Conservation (phyloP, 2,113 vertebrate species). For the Scatophagus argus region DNA sequence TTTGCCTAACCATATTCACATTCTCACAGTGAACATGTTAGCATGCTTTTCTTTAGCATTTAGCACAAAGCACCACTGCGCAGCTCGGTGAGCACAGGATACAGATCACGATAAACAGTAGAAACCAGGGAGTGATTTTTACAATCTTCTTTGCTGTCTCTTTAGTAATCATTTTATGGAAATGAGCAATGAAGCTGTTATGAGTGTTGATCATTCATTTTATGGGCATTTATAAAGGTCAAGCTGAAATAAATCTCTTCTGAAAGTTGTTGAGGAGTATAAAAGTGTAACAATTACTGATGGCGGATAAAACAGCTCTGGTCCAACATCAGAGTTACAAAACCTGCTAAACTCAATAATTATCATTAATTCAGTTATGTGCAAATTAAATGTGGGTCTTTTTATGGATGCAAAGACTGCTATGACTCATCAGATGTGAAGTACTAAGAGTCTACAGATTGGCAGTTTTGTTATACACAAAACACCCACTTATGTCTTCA, state of each 20-base stretch:
- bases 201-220: slow-evolving; percentile 37
- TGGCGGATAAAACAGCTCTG: neutral
- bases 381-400: slow-evolving; percentile 32
- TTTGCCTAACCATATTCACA: neutral
- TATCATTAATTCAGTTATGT: slow-evolving; percentile 11
- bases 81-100: too few relatives aligned
- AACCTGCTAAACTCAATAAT: slow-evolving; percentile 16
- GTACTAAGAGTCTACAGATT: slow-evolving; percentile 4
- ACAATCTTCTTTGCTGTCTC: neutral
- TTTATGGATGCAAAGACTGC: neutral
- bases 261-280: slow-evolving; percentile 30
- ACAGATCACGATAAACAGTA: slow-evolving; percentile 5
- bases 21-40: neutral
- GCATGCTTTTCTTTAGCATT: neutral
- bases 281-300: slow-evolving; percentile 2
- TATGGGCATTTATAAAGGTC: slow-evolving; percentile 37
- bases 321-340: neutral
- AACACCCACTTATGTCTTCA: slow-evolving; percentile 40
- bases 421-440: slow-evolving; percentile 33
- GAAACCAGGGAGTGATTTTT: neutral
- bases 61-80: neutral
- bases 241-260: slow-evolving; percentile 40
- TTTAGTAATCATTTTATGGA: slow-evolving; percentile 25
- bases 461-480: slow-evolving; percentile 20
- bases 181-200: slow-evolving; percentile 17